Evolutionary conservation across 2,888 invertebrate genomes (phyloP), one percentile per base, ranked within the genome.

Genomic region (Meta bourneti): DNA sequence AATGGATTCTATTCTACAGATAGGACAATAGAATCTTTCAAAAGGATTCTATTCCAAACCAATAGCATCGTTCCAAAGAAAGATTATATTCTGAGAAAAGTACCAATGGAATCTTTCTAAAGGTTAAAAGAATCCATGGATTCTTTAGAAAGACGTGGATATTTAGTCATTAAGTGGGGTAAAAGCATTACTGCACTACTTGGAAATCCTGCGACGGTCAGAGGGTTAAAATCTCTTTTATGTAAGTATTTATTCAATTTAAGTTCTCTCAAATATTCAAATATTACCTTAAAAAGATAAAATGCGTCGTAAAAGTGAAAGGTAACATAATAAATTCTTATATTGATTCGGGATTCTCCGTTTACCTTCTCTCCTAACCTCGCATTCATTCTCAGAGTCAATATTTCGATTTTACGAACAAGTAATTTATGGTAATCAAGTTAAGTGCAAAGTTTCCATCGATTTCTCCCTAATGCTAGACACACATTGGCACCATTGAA

Each of bases 291-390:
- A 61, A 61, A 61, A 61, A 61, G 61, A 61, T 61, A 61, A 61
- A 61, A 61, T 61, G 7, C 61, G 13, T 61, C 61, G 61, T 9
- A 61, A 61, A 61, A 61, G 61, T 61, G 61, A 61, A 61, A 61
- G 61, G 61, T 61, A 61, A 61, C 61, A 61, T 61, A 61, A 61
- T 61, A 61, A 61, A 61, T 61, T 61, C 61, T 61, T 61, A 61
- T 61, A 61, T 61, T 61, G 61, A 61, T 61, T 61, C 11, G 61
- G 5, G 9, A 61, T 61, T 61, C 61, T 61, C 61, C 61, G 61
- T 61, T 61, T 61, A 61, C 61, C 7, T 61, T 61, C 61, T 16
- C 61, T 61, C 16, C 61, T 16, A 61, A 61, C 13, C 61, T 61
- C 16, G 6, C 61, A 61, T 9, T 61, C 61, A 16, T 61, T 61